Evolutionary conservation across 2,888 invertebrate species (phyloP), one percentile per base, ranked within the genome.

Genomic region (Sthenelais limicola): DNA sequence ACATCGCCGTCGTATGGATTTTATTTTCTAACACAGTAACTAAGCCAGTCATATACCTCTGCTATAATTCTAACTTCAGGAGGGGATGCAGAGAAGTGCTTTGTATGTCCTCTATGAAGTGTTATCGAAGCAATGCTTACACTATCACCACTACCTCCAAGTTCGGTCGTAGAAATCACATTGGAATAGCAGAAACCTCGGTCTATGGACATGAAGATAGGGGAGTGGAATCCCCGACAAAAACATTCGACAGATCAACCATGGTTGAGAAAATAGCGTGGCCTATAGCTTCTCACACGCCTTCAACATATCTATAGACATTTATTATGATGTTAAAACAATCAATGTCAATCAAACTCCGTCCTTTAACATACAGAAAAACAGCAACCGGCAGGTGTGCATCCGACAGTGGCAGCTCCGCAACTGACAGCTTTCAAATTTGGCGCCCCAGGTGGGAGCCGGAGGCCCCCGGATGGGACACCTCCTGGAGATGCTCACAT

Each of bases 71-170:
- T 2, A 87, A 86, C 79, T 87, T 87, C 78, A 76, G 85, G n/a
- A 79, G 87, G 4, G 87, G 87, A 0, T 85, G 84, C 71, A 81
- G 81, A 49, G 87, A 87, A 75, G 82, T 86, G 38, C 80, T 86
- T 68, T 87, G 86, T 72, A 83, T 86, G 83, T 83, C 84, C 3
- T 79, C 79, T 4, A 82, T 85, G 81, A 80, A 80, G 62, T 86
- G 86, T 66, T 86, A 86, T 77, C 78, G 87, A 18, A 78, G 83
- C 43, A 81, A 84, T 71, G 80, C 81, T 0, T 87, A 87, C 79
- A 82, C 83, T 15, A 83, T 87, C 26, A 87, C 87, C 7, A 84
- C 80, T 21, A 80, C 83, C 12, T 84, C 86, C 26, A 74, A 77
- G 24, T 73, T 86, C 32, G 82, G 82, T 26, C 84, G 83, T 77